These are phyloP conservation scores for Eucera pruinosa DNA, from an alignment of 2,888 invertebrate genomes.

Conservation along the genomic window DNA sequence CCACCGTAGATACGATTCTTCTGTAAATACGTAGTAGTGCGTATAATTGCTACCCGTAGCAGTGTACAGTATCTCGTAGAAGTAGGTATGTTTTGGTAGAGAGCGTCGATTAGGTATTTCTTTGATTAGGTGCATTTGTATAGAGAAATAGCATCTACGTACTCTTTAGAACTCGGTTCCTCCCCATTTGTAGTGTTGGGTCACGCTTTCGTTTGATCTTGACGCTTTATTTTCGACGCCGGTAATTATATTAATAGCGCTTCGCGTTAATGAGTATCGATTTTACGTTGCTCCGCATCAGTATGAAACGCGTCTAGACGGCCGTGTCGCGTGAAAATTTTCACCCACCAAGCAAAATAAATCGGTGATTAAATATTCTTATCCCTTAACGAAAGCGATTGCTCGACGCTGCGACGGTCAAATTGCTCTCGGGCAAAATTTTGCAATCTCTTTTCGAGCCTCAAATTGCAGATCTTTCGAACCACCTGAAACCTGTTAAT, in stretches of 20 bases:
- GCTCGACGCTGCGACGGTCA: constrained; percentile 25
- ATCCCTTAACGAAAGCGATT: constrained; percentile 40
- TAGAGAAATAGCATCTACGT: constrained; percentile 16
- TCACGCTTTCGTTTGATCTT: constrained; percentile 50
- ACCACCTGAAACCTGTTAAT: not conserved
- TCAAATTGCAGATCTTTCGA: constrained; percentile 14
- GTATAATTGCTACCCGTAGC: constrained; percentile 16
- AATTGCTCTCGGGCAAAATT: constrained; percentile 2
- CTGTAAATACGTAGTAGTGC: constrained; percentile 32
- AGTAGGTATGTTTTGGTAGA: constrained; percentile 22
- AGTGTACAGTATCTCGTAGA: constrained; percentile 25
- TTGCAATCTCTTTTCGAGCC: not conserved
- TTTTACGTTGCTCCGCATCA: constrained; percentile 25
- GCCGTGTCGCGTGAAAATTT: constrained; percentile 15
- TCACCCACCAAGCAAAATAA: not conserved
- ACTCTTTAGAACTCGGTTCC: constrained; percentile 22
- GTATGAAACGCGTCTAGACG: constrained; percentile 22
- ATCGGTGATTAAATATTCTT: not conserved
- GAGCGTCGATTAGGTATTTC: constrained; percentile 14
- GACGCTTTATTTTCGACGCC: constrained; percentile 33
- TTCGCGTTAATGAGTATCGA: constrained; percentile 49
- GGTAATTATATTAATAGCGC: constrained; percentile 49
- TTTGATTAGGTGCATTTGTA: constrained; percentile 40
- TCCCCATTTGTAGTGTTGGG: constrained; percentile 40
- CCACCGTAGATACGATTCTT: constrained; percentile 8